A percentile compares a stretch with the other conserved stretches of the same genome.
These are phyloP conservation scores for Verasper variegatus DNA, from an alignment of 2,113 vertebrate genomes.

Conservation along the genomic window DNA sequence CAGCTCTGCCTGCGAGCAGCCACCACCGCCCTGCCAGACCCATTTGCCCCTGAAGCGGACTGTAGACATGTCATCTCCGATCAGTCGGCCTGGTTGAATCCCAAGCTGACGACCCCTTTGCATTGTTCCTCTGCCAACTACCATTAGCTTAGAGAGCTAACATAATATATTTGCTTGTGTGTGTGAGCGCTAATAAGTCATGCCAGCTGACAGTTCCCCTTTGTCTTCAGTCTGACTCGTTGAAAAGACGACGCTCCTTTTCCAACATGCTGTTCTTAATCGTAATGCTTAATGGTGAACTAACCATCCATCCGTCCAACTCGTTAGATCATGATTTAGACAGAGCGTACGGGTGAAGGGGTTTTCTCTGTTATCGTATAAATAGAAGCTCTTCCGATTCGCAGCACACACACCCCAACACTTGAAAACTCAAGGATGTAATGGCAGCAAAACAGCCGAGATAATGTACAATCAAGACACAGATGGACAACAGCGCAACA, in stretches of 20 bases:
- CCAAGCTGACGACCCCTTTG: slow-evolving; percentile 35
- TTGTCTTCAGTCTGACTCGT: neutral
- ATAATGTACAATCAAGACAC: neutral
- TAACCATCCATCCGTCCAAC: neutral
- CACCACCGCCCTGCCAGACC: slow-evolving; percentile 16
- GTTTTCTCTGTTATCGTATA: neutral
- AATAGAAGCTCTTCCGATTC: neutral
- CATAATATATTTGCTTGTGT: slow-evolving; percentile 2
- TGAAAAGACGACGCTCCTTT: neutral
- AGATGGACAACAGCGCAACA: neutral
- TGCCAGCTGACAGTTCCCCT: neutral
- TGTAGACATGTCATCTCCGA: slow-evolving; percentile 85
- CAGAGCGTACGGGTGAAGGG: neutral
- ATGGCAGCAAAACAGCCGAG: neutral
- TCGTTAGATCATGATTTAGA: neutral
- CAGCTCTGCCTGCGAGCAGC: slow-evolving; percentile 4
- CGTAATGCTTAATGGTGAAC: neutral
- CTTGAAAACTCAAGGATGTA: neutral
- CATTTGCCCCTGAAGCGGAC: slow-evolving; percentile 71
- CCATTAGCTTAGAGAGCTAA: slow-evolving; percentile 40
- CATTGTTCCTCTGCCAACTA: slow-evolving; percentile 57
- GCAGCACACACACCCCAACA: neutral
- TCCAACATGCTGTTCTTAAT: neutral
- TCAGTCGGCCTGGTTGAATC: slow-evolving; percentile 79
- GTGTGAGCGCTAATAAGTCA: slow-evolving; percentile 4